Base-by-base conservation (phyloP, 2,113 vertebrate species). In the Archocentrus centrarchus region DNA sequence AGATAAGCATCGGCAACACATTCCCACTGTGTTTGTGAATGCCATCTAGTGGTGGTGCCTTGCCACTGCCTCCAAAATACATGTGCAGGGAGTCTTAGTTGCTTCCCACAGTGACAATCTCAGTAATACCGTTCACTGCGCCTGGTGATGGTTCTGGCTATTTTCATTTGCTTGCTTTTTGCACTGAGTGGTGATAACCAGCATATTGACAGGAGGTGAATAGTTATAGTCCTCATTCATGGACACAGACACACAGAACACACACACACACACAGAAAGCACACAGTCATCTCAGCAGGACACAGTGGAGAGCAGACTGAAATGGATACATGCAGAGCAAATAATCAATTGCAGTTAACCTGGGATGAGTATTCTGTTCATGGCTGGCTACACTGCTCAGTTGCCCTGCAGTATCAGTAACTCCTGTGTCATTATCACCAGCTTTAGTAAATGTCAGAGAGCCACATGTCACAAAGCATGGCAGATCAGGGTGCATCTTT, bases 261-360 rank as follows among this genome's bases (percentile, higher is more conserved):
- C 63, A 53, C 18, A 10, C 8, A 53, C 50, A 11, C 24, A 58
- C 35, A 39, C 18, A 14, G 22, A 82, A 39, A 27, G 60, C 77
- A 44, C 64, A 64, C 57, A 63, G 63, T n/a, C 11, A 57, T 79
- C 35, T 61, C 47, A 3, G 78, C 57, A 81, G 68, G 75, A 73
- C 37, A 57, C 79, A 82, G 77, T 39, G 81, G 63, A 84, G 81
- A 83, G 75, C 75, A 68, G 75, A 86, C 83, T 81, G 85, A 81
- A 91, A 83, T 75, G 77, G 82, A 88, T 79, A 84, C 86, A 88
- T 83, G 79, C 88, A 79, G 87, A 87, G 90, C 86, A 70, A 78
- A 86, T 78, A 93, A 92, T 95, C 93, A 91, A 93, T 93, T 91
- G 88, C 79, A 85, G 89, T 94, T 95, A 93, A 94, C 92, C 92